Percentiles rank a stretch among this genome's conserved stretches.
These are phyloP conservation scores for Anastrepha ludens DNA, from an alignment of 1,140 invertebrate species.

Conservation along the genomic window DNA sequence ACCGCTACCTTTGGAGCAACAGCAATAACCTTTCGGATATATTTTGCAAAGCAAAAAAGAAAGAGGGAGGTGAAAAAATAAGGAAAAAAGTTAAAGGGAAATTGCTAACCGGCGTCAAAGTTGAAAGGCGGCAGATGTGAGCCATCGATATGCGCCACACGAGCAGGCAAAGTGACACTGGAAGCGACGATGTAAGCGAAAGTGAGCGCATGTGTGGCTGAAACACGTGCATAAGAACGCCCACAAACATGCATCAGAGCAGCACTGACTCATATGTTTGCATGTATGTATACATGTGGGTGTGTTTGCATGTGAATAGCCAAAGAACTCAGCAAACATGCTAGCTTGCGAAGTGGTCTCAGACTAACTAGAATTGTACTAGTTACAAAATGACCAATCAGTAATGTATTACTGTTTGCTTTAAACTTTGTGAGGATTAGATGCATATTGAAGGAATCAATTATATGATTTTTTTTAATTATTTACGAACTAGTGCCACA, in stretches of 20 bases:
- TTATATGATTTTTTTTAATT: too few species aligned
- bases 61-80: not conserved
- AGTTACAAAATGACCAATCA: too few species aligned
- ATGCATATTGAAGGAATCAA: too few species aligned
- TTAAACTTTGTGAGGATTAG: too few species aligned
- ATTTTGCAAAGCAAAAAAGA: not conserved
- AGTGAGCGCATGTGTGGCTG: not conserved
- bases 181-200: not conserved
- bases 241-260: not conserved
- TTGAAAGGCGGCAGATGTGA: constrained; percentile 30
- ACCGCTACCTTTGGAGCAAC: not conserved
- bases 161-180: not conserved
- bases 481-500: too few species aligned
- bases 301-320: not conserved
- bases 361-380: too few species aligned
- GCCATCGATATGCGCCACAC: not conserved
- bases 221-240: not conserved
- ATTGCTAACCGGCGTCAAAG: constrained; percentile 50
- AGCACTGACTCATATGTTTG: not conserved
- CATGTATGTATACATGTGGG: not conserved
- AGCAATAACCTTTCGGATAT: not conserved
- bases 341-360: too few species aligned
- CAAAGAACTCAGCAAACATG: too few species aligned
- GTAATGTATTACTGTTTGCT: too few species aligned
- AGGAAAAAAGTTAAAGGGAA: constrained; percentile 13